These are phyloP conservation scores for Natator depressus DNA, from an alignment of 2,113 vertebrate genomes.

Conservation along the genomic window DNA sequence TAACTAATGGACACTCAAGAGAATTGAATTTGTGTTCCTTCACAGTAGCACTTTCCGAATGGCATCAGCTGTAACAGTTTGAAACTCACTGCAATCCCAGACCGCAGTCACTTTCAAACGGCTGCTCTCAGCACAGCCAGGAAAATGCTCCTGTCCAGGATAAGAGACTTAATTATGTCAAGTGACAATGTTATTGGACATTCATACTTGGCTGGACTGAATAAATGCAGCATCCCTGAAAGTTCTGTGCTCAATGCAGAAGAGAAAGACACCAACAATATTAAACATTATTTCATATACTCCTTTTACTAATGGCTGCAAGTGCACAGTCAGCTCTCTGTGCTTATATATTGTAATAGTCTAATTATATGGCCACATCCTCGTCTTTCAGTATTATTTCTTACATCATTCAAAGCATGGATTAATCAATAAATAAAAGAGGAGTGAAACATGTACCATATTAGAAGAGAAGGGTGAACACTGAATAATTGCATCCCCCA, in stretches of 20 bases:
- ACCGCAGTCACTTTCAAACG: not conserved
- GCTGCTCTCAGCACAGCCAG: not conserved
- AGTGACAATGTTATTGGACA: not conserved
- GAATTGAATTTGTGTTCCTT: not conserved
- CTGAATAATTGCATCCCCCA: not conserved
- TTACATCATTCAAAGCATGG: not conserved
- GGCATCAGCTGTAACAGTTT: not conserved
- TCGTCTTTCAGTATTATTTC: not conserved
- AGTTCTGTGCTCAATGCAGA: not conserved
- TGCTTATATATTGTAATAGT: fast-evolving
- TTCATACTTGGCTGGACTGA: not conserved
- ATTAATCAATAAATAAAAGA: not conserved
- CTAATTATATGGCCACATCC: not conserved
- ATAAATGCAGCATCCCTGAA: not conserved
- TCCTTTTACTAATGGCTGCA: not conserved
- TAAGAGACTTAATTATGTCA: not conserved
- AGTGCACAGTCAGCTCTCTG: not conserved
- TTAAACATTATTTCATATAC: not conserved
- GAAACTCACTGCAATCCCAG: not conserved
- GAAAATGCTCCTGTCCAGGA: not conserved
- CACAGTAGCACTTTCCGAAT: not conserved
- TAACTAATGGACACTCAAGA: not conserved
- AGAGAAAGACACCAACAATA: fast-evolving
- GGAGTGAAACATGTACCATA: not conserved
- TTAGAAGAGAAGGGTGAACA: not conserved